Base-by-base conservation (phyloP, 2,888 invertebrate species). In the Drosophila fulvimacula region DNA sequence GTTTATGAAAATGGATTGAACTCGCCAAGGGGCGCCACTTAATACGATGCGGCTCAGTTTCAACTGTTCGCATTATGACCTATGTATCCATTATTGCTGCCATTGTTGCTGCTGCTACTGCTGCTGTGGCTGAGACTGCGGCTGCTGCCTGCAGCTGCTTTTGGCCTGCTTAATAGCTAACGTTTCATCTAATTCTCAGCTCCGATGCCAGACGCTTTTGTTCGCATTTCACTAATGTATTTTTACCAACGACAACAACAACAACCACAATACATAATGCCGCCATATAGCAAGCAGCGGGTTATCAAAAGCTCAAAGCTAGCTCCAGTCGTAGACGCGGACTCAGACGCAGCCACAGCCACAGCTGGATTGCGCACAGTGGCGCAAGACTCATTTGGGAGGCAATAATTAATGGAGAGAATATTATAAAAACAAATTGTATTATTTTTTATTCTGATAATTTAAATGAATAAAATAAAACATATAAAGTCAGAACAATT, bases 161-260 rank as follows among this genome's bases (percentile, higher is more conserved):
- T 53, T 69, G 52, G 58, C 39, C 53, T 42, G 68, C 53, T 59
- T 62, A 73, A 81, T 72, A 73, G 70, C 63, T 58, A 70, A 55
- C 73, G 48, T 73, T 77, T 62, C 67, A 57, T 63, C 76, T 71
- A 79, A 85, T 82, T 82, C 82, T 63, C 46, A 21, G 73, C 60
- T 44, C 32, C 64, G 61, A 62, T 62, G 82, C 58, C 62, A 75
- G 62, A 49, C 52, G 74, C 81, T 73, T 80, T 81, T 80, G 83
- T 76, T 76, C 39, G 76, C 81, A 77, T 73, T 86, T 73, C 65
- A 77, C 81, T 86, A 86, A 81, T 86, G 81, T 83, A 77, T 81
- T 83, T 74, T 80, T 55, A 64, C 68, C 83, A 66, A 34, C 55
- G 59, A 27, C 27, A 41, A 41, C 17, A 46, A 5, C 34, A 58